Conservation (phyloP, 2,113 vertebrate genomes). For the Engystomops pustulosus region DNA sequence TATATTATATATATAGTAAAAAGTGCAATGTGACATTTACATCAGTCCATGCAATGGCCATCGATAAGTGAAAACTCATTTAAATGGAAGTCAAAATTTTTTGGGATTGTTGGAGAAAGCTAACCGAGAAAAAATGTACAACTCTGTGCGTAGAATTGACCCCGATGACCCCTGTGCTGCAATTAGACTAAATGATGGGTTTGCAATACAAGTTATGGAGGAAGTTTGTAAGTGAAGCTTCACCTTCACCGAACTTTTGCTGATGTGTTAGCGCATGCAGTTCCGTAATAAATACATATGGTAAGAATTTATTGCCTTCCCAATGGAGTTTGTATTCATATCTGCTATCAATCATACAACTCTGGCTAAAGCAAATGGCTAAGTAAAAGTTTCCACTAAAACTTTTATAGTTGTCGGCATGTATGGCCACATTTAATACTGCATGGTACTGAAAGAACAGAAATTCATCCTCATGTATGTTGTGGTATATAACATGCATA, state of each 20-base stretch:
- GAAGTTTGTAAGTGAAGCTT: not conserved
- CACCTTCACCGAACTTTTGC: not conserved
- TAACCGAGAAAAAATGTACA: not conserved
- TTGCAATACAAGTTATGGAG: not conserved
- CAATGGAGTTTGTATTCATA: too few species aligned
- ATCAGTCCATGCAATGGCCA: not conserved
- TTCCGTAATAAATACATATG: too few species aligned
- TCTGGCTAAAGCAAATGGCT: too few species aligned
- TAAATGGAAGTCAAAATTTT: not conserved
- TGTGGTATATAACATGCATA: too few species aligned
- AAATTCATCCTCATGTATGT: too few species aligned
- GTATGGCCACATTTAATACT: too few species aligned
- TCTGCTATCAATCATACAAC: too few species aligned
- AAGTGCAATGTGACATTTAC: not conserved
- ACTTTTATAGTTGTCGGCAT: too few species aligned
- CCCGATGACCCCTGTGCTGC: not conserved
- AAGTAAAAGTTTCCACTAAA: too few species aligned
- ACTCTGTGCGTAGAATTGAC: not conserved
- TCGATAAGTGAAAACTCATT: not conserved
- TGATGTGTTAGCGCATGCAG: not conserved
- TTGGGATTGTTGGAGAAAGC: not conserved
- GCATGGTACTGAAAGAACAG: too few species aligned
- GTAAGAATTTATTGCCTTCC: too few species aligned
- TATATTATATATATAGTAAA: not conserved
- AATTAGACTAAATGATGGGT: not conserved